Percentiles rank a stretch among this genome's conserved stretches.
These are phyloP conservation scores for Patella vulgata DNA, from an alignment of 1,140 invertebrate genomes.

Conservation along the genomic window DNA sequence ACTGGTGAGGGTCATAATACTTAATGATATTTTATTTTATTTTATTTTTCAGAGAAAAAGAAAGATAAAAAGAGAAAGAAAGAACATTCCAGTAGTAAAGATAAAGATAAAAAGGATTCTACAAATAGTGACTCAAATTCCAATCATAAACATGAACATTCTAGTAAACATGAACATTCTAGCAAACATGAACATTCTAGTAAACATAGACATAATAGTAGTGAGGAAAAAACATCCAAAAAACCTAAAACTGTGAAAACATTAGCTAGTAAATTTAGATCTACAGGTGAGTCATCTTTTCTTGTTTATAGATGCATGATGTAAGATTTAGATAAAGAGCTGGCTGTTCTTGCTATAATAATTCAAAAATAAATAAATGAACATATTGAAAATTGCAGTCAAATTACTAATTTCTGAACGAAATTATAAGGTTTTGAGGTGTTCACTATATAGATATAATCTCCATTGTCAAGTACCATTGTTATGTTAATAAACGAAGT, in stretches of 20 bases:
- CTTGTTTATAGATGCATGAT: no score
- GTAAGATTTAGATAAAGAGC: no score
- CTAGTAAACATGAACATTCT: constrained; percentile 33
- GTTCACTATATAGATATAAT: no score
- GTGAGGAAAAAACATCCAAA: constrained; percentile 34
- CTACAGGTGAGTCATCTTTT: constrained; percentile 48
- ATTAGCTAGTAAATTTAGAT: constrained; percentile 50
- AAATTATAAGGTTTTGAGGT: no score
- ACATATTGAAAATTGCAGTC: no score
- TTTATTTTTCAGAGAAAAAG: constrained; percentile 30
- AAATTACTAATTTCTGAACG: no score
- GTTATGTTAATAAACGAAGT: no score
- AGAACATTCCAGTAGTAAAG: constrained; percentile 16
- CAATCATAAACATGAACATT: constrained; percentile 27
- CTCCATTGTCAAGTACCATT: no score
- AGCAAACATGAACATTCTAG: constrained; percentile 33
- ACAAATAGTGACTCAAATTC: background rate
- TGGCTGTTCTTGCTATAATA: no score
- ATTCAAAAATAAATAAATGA: no score
- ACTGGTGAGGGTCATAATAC: no score
- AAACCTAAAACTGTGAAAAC: constrained; percentile 54
- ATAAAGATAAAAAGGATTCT: constrained; percentile 67
- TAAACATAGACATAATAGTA: constrained; percentile 35
- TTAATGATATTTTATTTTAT: no score
- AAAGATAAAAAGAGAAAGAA: constrained; percentile 41